Evolutionary conservation across 2,797 vertebrate species (phyloP).

Genomic region (Sphenopsis melanotis): DNA sequence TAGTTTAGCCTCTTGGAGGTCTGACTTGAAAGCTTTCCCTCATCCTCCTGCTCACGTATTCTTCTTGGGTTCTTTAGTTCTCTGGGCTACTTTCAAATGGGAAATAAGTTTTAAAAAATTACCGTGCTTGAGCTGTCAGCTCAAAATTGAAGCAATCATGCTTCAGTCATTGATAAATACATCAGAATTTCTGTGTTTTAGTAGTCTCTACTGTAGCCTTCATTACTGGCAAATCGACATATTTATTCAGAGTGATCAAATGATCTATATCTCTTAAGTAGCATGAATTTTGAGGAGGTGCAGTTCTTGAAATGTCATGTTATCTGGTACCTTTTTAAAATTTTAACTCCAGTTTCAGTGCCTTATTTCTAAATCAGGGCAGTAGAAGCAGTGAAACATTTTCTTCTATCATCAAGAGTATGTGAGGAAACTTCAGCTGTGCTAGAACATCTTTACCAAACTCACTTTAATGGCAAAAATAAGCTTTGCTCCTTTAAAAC

Average conservation of each 20-base stretch:
- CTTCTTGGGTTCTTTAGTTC: neutral
- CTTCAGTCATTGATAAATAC: neutral
- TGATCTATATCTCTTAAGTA: neutral
- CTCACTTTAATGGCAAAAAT: neutral
- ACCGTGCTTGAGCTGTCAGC: neutral
- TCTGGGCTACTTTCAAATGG: neutral
- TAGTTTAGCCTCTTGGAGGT: neutral
- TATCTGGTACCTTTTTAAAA: neutral
- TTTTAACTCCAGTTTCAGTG: neutral
- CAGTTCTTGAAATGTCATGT: neutral
- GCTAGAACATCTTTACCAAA: neutral
- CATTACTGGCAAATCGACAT: neutral
- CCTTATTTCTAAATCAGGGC: neutral
- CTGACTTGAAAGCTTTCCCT: neutral
- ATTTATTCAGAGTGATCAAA: neutral
- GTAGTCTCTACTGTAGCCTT: neutral
- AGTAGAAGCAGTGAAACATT: neutral
- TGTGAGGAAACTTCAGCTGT: neutral
- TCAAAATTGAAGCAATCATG: neutral
- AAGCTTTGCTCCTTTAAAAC: neutral
- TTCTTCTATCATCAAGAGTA: neutral
- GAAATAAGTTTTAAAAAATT: neutral
- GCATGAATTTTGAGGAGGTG: accelerated
- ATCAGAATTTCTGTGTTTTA: neutral
- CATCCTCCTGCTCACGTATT: accelerated